Evolutionary conservation across 2,113 vertebrate species (phyloP).

Genomic region (Pomatostomus ruficeps): DNA sequence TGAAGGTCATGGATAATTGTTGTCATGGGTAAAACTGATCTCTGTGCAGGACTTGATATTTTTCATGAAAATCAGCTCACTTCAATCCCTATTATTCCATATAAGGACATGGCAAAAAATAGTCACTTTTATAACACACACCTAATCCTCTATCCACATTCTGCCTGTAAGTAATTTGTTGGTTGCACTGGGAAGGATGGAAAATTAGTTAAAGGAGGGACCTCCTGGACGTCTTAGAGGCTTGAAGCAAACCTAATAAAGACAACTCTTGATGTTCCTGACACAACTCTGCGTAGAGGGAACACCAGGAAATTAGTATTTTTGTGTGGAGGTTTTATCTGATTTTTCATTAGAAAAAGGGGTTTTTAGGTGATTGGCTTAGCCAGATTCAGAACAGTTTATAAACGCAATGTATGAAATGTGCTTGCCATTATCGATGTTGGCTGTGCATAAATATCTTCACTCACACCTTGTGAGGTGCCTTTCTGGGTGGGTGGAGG

Average conservation of each 20-base stretch:
- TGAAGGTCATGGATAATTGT: background rate
- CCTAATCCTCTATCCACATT: background rate
- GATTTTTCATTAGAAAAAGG: background rate
- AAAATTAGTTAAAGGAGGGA: background rate
- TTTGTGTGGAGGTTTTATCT: background rate
- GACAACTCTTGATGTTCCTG: fast-evolving
- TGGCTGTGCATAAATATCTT: background rate
- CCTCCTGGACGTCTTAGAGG: background rate
- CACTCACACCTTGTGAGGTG: fast-evolving
- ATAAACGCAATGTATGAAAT: background rate
- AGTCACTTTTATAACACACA: background rate
- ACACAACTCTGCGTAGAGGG: background rate
- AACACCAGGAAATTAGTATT: background rate
- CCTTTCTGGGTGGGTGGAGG: background rate
- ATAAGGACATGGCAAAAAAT: background rate
- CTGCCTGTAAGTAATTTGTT: background rate
- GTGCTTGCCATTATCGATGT: background rate
- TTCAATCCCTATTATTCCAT: background rate
- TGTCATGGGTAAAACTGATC: background rate
- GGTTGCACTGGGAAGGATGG: background rate
- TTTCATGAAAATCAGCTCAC: background rate
- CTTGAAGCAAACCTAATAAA: background rate
- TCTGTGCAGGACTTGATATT: background rate
- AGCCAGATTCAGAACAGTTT: background rate
- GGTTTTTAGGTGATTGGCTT: background rate